A percentile compares a stretch with the other conserved stretches of the same genome.
Evolutionary conservation across 2,113 vertebrate species (phyloP).

Genomic region (Alces alces): DNA sequence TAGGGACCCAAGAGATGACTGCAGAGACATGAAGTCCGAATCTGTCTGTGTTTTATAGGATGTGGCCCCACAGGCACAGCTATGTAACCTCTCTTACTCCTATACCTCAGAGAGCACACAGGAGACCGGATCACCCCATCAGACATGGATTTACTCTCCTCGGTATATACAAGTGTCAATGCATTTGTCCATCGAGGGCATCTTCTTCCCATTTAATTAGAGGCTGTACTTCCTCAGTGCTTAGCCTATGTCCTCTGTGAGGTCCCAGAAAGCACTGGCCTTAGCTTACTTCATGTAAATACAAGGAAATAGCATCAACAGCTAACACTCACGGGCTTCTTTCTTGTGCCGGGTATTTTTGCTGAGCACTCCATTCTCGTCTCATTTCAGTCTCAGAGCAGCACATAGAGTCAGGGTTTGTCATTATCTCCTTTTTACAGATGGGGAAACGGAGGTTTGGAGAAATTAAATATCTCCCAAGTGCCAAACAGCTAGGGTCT

Average conservation of each 20-base stretch:
- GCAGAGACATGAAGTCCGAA: background rate
- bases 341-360: background rate
- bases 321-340: background rate
- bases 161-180: background rate
- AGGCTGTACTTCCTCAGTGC: background rate
- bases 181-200: background rate
- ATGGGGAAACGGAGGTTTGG: background rate
- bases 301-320: background rate
- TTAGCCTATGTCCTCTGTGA: background rate
- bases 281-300: background rate
- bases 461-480: background rate
- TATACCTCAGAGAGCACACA: background rate
- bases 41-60: background rate
- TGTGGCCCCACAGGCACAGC: background rate
- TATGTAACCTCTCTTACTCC: accelerated
- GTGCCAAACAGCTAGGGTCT: background rate
- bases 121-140: background rate
- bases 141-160: background rate
- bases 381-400: background rate
- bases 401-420: background rate
- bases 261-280: background rate
- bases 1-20: background rate
- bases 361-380: background rate
- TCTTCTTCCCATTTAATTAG: background rate
- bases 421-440: background rate